phyloP scores from a whole-genome alignment of 2,113 vertebrate species.

The Galemys pyrenaicus region DNA sequence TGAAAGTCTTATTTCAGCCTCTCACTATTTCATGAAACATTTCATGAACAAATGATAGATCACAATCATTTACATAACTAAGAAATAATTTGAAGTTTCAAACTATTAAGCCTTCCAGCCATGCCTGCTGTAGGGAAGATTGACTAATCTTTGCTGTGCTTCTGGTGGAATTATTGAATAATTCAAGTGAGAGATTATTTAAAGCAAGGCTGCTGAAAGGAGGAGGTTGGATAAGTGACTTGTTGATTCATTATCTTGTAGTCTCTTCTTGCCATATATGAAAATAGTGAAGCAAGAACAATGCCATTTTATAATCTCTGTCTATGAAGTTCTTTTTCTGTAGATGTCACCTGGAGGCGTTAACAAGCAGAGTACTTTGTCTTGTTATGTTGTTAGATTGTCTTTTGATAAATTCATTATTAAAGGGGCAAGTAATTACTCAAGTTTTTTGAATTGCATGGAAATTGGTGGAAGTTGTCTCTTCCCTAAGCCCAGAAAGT shows the following conservation, averaged over 20 bases:
- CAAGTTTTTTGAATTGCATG: not conserved
- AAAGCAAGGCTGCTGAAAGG: conserved; percentile 52
- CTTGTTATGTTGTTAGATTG: conserved; percentile 2
- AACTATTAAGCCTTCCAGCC: conserved; percentile 27
- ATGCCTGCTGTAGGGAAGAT: conserved; percentile 9
- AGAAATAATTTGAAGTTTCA: conserved; percentile 65
- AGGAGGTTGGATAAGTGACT: conserved; percentile 35
- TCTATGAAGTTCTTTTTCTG: not conserved
- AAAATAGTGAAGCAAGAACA: conserved; percentile 27
- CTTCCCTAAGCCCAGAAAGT: not conserved
- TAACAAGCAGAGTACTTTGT: conserved; percentile 44
- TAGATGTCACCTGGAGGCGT: not conserved
- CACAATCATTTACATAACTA: conserved; percentile 57
- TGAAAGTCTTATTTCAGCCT: not conserved
- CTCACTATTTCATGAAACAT: conserved; percentile 21
- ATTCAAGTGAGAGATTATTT: conserved; percentile 63
- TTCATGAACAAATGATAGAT: conserved; percentile 46
- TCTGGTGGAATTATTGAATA: conserved; percentile 60
- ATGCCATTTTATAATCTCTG: not conserved
- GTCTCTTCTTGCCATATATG: conserved; percentile 51
- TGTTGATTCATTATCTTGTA: conserved; percentile 49
- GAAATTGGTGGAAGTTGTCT: not conserved
- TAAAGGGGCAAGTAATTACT: not conserved
- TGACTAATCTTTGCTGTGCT: conserved; percentile 56
- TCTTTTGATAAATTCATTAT: conserved; percentile 31